Base-by-base conservation (phyloP, 1,140 invertebrate genomes). In the Lucilia sericata region DNA sequence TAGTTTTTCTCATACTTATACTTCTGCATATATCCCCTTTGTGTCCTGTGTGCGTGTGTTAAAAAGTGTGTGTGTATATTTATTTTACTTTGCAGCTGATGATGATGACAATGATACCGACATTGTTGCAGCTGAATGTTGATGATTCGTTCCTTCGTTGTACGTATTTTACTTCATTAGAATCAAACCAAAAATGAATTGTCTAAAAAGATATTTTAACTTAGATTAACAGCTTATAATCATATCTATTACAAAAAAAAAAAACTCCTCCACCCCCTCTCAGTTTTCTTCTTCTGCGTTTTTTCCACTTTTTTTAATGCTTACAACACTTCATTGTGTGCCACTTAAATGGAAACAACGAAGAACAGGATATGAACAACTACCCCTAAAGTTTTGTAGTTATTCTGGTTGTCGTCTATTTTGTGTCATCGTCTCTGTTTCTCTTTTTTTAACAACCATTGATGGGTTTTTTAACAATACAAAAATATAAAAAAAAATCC, bases 161-260 rank as follows among this genome's bases (percentile, higher is more conserved):
- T 55, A 55, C 4, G 51, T 55, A 55, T 2, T 55, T 55, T 55
- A 55, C 13, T 70, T 70, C 21, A 70, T 70, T 21, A 19, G 65
- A 70, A 70, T 70, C 65, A 70, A 21, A 70, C 65, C 65, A 70
- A 70, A 70, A 70, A 70, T 70, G 21, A 70, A 70, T 70, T 70
- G 21, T 70, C 65, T 21, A 70, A 19, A 49, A 19, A 80, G 76
- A 80, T 80, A 80, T 51, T 80, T 49, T 49, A 80, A 80, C 76
- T 49, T 51, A 80, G 76, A 80, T 80, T 80, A 51, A 80, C 76
- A 49, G 76, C 76, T 80, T 80, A 80, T 80, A 80, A 80, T 80
- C 76, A 49, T 80, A 80, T 80, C 65, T 70, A 70, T 70, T 70
- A 70, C 65, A 70, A 21, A 70, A 42, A 36, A 36, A 60, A 13